Evolutionary conservation across 1,140 invertebrate genomes (phyloP).

Genomic region (Dendrolimus kikuchii): DNA sequence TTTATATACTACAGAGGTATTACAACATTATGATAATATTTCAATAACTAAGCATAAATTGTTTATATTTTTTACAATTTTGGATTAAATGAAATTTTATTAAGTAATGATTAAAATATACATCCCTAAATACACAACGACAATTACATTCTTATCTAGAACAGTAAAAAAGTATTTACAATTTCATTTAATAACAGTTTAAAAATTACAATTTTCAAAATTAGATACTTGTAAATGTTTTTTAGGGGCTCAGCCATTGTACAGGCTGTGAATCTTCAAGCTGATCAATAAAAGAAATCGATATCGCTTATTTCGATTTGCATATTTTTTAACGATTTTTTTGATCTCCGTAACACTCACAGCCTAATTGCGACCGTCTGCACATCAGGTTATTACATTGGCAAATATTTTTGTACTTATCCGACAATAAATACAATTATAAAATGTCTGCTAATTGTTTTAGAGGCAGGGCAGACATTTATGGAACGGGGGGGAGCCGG

Average conservation of each 20-base stretch:
- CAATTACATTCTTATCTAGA: too few relatives aligned
- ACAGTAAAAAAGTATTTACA: too few relatives aligned
- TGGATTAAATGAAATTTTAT: too few relatives aligned
- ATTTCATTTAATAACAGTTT: constrained; percentile 2
- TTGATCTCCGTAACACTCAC: constrained; percentile 21
- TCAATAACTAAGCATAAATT: too few relatives aligned
- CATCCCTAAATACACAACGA: too few relatives aligned
- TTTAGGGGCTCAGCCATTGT: constrained; percentile 61
- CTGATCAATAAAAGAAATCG: constrained; percentile 21
- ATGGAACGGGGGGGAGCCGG: too few relatives aligned
- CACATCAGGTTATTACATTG: too few relatives aligned
- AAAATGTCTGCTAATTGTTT: constrained; percentile 7
- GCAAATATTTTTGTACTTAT: constrained; percentile 15
- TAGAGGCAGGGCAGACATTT: too few relatives aligned
- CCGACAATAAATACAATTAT: constrained; percentile 12
- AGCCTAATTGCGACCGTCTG: constrained; percentile 22
- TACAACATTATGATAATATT: too few relatives aligned
- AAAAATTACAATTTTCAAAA: constrained; percentile 13
- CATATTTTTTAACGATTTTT: constrained; percentile 3
- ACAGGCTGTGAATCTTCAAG: constrained; percentile 31
- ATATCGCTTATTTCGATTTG: constrained; percentile 10
- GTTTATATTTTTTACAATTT: too few relatives aligned
- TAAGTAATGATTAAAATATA: too few relatives aligned
- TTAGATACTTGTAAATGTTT: constrained; percentile 50
- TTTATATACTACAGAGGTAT: too few relatives aligned